Evolutionary conservation across 2,113 vertebrate species (phyloP).

Genomic region (Hiodon tergisus): DNA sequence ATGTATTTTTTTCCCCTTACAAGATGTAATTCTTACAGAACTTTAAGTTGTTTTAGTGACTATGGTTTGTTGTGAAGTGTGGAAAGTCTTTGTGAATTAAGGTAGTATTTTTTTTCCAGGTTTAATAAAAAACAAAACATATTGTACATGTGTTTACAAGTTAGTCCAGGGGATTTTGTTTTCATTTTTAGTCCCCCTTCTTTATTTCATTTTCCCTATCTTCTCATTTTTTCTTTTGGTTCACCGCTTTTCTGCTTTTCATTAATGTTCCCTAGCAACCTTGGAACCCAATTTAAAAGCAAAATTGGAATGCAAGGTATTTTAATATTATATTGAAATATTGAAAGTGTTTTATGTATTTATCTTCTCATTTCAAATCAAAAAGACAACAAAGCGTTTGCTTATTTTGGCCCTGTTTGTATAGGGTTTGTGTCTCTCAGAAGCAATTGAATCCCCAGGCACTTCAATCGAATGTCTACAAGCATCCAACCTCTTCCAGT

Average conservation of each 20-base stretch:
- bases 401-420: conserved; percentile 4
- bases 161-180: background rate
- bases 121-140: no score
- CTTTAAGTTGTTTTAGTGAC: no score
- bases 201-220: background rate
- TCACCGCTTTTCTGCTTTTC: conserved; percentile 16
- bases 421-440: background rate
- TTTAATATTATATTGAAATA: conserved; percentile 30
- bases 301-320: conserved; percentile 30
- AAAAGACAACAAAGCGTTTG: background rate
- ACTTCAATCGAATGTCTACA: background rate
- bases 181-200: background rate
- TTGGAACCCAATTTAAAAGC: conserved; percentile 17
- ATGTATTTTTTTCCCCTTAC: no score
- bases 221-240: background rate
- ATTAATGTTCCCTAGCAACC: conserved; percentile 34
- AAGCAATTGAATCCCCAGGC: conserved; percentile 4
- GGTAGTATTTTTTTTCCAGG: no score
- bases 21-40: no score
- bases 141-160: no score
- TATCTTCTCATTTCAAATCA: conserved; percentile 12
- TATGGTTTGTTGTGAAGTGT: no score
- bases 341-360: conserved; percentile 24
- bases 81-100: no score
- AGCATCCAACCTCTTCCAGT: background rate